phyloP scores from a whole-genome alignment of 2,888 invertebrate genomes.

The Subacronicta megacephala region DNA sequence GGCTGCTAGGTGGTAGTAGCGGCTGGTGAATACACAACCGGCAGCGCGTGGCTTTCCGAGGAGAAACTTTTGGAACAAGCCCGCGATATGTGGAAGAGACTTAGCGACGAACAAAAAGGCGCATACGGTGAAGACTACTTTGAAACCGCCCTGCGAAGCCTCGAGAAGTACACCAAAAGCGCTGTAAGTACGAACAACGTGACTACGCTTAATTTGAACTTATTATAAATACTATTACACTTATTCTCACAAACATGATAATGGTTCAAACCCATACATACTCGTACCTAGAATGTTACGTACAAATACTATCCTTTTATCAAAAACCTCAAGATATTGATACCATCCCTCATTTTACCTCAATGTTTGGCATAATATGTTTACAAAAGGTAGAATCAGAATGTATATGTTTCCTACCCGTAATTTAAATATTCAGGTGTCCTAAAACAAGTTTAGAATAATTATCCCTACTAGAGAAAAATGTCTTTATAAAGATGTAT shows the following conservation, averaged over 20 bases:
- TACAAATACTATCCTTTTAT: constrained; percentile 10
- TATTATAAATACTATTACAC: constrained; percentile 45
- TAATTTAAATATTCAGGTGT: too few species aligned
- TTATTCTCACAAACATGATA: constrained; percentile 6
- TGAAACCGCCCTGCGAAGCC: constrained; percentile 93
- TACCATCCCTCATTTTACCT: constrained; percentile 21
- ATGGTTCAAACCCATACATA: constrained; percentile 7
- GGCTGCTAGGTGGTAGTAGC: constrained; percentile 92
- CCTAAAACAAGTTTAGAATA: too few species aligned
- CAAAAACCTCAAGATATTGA: constrained; percentile 26
- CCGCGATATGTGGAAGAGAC: constrained; percentile 95
- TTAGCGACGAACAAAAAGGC: constrained; percentile 93
- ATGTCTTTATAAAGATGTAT: too few species aligned
- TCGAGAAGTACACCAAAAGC: constrained; percentile 94
- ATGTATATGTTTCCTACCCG: too few species aligned
- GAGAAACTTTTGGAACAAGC: constrained; percentile 92
- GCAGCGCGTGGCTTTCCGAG: constrained; percentile 94
- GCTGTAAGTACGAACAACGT: constrained; percentile 86
- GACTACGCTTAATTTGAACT: constrained; percentile 59
- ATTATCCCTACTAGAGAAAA: too few species aligned
- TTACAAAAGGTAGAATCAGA: too few species aligned
- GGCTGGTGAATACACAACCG: constrained; percentile 95
- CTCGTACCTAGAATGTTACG: background rate
- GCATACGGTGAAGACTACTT: constrained; percentile 96
- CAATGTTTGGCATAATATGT: constrained; percentile 4